Evolutionary conservation across 2,888 invertebrate genomes (phyloP).

Genomic region (Clusia tigrina): DNA sequence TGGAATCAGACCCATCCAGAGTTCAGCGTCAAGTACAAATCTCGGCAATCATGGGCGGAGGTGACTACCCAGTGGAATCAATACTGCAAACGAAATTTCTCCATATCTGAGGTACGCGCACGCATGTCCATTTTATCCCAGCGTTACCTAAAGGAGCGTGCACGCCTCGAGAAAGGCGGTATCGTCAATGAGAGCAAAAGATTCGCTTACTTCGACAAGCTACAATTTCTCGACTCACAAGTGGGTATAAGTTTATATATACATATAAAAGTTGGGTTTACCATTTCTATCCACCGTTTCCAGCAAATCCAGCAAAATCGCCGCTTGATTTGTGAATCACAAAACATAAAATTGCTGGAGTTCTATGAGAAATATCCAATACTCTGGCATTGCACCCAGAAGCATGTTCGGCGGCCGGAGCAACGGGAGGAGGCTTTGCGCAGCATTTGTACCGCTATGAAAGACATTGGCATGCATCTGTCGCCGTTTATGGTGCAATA

Average conservation of each 20-base stretch:
- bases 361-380: conserved; percentile 52
- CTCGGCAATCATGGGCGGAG: conserved; percentile 48
- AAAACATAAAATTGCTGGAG: conserved; percentile 50
- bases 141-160: conserved; percentile 50
- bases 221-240: conserved; percentile 47
- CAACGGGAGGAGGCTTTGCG: conserved; percentile 46
- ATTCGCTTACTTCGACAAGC: conserved; percentile 47
- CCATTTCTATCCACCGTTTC: neutral
- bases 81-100: conserved; percentile 43
- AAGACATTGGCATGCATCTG: conserved; percentile 41
- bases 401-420: conserved; percentile 38
- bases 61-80: conserved; percentile 47
- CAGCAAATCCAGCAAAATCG: conserved; percentile 48
- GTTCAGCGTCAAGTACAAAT: conserved; percentile 46
- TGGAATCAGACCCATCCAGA: conserved; percentile 53
- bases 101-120: conserved; percentile 49
- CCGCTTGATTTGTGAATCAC: conserved; percentile 43
- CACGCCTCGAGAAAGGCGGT: conserved; percentile 46
- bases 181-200: conserved; percentile 45
- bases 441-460: conserved; percentile 43
- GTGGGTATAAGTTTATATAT: conserved; percentile 19
- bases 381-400: conserved; percentile 48
- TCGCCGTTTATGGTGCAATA: conserved; percentile 45
- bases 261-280: neutral
- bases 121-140: conserved; percentile 52